Evolutionary conservation across 2,797 vertebrate genomes (phyloP), one percentile per base, ranked within the genome.

Genomic region (Microctenopoma steveboyesi): DNA sequence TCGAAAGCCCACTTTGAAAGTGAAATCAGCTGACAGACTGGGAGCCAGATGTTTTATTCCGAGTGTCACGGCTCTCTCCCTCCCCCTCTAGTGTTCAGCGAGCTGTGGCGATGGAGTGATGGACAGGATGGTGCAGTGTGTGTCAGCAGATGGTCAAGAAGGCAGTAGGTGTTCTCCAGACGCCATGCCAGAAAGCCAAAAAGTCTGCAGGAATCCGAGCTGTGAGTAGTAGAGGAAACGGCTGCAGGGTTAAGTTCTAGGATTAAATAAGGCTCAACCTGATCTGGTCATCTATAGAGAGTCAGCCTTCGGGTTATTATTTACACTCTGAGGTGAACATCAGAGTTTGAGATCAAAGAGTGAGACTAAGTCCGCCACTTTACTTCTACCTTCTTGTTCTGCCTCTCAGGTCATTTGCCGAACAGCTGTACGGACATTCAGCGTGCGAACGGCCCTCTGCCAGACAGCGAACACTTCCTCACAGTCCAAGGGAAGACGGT

Each of bases 61-160:
- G 28, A 16, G 52, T 48, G 48, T 45, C 40, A 3, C 11, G 46
- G 2, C 61, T 69, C 13, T 53, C 40, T 51, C 74, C 71, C 79
- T 61, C 66, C 79, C 79, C 64, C 40, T 67, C 0, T 79, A 98
- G 98, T 99, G 98, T 77, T 98, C 97, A 0, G 91, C 88, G 74
- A 95, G 93, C 73, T 99, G 98, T 62, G 96, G 96, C 2, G 70
- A 88, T 0, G 97, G 97, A n/a, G 88, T 95, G 86, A 95, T 93
- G 93, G 95, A 96, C 64, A 94, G 97, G 69, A 95, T 92, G 0
- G 95, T 98, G 86, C 95, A 95, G 79, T 98, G 98, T 77, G 63
- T 95, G 65, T 94, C 95, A 0, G 92, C 92, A 0, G 91, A 94
- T 0, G 95, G 95, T 62, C 92, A 94, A 54, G 85, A 93, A 78